Conservation (phyloP, 2,113 vertebrate species). For the Panurus biarmicus region DNA sequence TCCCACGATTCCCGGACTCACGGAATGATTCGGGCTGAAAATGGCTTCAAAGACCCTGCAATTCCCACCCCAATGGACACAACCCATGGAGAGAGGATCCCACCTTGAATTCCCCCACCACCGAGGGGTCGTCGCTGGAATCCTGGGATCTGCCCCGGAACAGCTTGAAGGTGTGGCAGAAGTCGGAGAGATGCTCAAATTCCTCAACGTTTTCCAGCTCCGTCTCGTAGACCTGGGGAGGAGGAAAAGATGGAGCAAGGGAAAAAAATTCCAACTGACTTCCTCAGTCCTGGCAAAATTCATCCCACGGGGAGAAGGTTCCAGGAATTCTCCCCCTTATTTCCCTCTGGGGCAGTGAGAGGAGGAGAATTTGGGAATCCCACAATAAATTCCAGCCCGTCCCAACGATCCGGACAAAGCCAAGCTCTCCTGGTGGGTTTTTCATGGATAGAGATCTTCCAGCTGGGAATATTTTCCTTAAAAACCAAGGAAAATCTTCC, state of each 20-base stretch:
- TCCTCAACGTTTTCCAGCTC: slow-evolving; percentile 82
- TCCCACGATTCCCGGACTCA: accelerated
- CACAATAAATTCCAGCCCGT: not conserved
- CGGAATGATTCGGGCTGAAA: accelerated
- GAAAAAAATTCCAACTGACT: not conserved
- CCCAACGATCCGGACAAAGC: accelerated
- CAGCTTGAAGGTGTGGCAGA: slow-evolving; percentile 92
- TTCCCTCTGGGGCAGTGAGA: too few species aligned
- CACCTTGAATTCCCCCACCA: slow-evolving; percentile 97
- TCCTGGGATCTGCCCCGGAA: slow-evolving; percentile 84
- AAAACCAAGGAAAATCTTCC: not conserved
- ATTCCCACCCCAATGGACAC: not conserved
- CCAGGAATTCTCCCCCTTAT: not conserved
- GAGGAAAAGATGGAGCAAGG: not conserved
- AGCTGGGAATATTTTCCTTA: not conserved
- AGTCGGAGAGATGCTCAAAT: slow-evolving; percentile 82
- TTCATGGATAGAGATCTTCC: not conserved
- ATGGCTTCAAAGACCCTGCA: too few species aligned
- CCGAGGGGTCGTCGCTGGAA: slow-evolving; percentile 82
- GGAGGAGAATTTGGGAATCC: not conserved
- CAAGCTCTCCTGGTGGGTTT: not conserved
- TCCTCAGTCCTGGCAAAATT: accelerated
- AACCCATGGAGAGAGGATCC: not conserved
- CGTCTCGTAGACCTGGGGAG: slow-evolving; percentile 81
- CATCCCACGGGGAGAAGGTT: accelerated